phyloP scores from a whole-genome alignment of 2,113 vertebrate species.

The Macrotus californicus region DNA sequence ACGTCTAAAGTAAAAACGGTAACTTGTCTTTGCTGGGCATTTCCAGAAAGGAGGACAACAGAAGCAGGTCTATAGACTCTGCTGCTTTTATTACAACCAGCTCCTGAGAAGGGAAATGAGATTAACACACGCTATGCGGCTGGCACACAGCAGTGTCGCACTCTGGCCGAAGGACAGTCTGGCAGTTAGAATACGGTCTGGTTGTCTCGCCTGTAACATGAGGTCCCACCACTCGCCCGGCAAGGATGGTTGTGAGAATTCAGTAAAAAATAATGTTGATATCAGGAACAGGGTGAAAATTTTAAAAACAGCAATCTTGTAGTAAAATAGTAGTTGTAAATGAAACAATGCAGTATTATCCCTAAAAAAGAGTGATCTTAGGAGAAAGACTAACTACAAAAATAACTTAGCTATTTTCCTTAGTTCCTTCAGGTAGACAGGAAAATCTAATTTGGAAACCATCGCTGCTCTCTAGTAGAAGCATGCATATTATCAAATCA shows the following conservation, averaged over 20 bases:
- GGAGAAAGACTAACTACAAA: slow-evolving; percentile 3
- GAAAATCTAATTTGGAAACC: slow-evolving; percentile 22
- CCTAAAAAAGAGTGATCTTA: not conserved
- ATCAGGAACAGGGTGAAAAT: not conserved
- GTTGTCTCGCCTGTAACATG: not conserved
- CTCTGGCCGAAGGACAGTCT: not conserved
- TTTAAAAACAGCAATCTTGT: not conserved
- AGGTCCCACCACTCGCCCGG: not conserved
- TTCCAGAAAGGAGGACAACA: not conserved
- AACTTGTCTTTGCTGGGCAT: not conserved
- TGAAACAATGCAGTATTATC: not conserved
- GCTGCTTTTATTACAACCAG: not conserved
- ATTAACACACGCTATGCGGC: not conserved
- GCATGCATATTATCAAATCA: slow-evolving; percentile 15
- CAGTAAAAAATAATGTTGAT: not conserved
- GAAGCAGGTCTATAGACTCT: slow-evolving; percentile 12
- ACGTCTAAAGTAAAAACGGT: slow-evolving; percentile 18
- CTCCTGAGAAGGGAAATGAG: not conserved
- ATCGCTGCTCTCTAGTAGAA: not conserved
- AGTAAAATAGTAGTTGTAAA: not conserved
- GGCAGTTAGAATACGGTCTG: not conserved
- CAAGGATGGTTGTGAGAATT: not conserved
- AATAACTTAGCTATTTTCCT: not conserved
- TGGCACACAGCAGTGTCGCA: not conserved
- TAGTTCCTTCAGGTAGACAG: not conserved